Evolutionary conservation across 2,113 vertebrate genomes (phyloP), one percentile per base, ranked within the genome.

Genomic region (Pterocles orientalis): DNA sequence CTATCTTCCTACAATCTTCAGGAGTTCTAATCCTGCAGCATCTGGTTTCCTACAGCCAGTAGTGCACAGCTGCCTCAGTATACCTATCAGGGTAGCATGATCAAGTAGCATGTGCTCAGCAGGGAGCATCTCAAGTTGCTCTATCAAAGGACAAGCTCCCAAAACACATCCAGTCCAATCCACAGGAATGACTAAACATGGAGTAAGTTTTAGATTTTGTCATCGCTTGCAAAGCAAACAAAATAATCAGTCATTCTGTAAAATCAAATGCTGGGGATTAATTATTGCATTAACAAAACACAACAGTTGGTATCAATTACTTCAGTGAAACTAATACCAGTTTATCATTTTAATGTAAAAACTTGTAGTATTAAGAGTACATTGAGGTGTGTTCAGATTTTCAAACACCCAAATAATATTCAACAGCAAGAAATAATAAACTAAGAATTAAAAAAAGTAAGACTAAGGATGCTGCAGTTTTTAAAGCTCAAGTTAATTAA

Each of bases 51-150:
- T 58, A 70, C 24, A 78, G 43, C 6, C 34, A 50, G 26, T 0
- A 50, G 14, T 3, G 14, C 1, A 3, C 29, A 60, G 17, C 18
- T 79, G 28, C 54, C 19, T 23, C 54, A 23, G 26, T 6, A 24
- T 11, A 51, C 15, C 34, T 31, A n/a, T 15, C 34, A 61, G 14
- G 14, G 39, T 7, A 70, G 17, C n/a, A 39, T 8, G 8, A 36
- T 4, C 24, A 80, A 66, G 20, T 7, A 60, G 18, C 45, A 26
- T 10, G 43, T 0, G 0, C 17, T 36, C n/a, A 77, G 45, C 19
- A 64, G 8, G 6, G 14, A 23, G 8, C 47, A 41, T 16, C 39
- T 39, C 43, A 73, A 72, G 31, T 10, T 65, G n/a, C 29, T 58
- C 16, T 12, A 47, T 3, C 6, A 33, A 89, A 94, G 31, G 29